phyloP scores from a whole-genome alignment of 1,140 invertebrate genomes.

The Macrostomum lignano region DNA sequence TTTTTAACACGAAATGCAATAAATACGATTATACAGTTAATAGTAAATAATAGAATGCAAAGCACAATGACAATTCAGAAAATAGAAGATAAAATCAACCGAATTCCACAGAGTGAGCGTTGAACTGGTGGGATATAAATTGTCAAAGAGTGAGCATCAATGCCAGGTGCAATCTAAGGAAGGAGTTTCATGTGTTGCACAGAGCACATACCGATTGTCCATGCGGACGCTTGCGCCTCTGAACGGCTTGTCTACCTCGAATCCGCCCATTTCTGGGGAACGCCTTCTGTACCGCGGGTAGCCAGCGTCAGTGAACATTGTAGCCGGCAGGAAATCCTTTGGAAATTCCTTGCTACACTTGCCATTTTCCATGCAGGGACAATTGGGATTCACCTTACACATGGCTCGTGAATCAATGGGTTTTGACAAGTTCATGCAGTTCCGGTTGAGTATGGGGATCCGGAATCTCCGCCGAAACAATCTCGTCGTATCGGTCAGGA shows the following conservation, averaged over 20 bases:
- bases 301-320: slow-evolving; percentile 17
- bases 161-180: too few relatives aligned
- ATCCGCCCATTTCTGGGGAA: slow-evolving; percentile 6
- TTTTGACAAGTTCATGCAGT: slow-evolving; percentile 7
- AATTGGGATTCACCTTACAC: slow-evolving; percentile 24
- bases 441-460: slow-evolving; percentile 5
- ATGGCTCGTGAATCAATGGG: slow-evolving; percentile 31
- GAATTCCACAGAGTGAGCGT: too few relatives aligned
- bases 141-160: too few relatives aligned
- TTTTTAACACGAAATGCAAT: too few relatives aligned
- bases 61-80: too few relatives aligned
- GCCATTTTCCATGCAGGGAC: slow-evolving; percentile 28
- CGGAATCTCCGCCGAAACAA: slow-evolving; percentile 10
- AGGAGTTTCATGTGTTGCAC: too few relatives aligned
- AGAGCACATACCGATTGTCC: slow-evolving; percentile 7
- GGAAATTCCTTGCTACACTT: slow-evolving; percentile 28
- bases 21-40: too few relatives aligned
- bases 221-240: slow-evolving; percentile 3
- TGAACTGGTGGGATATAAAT: too few relatives aligned
- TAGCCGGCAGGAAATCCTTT: slow-evolving; percentile 13
- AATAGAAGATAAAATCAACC: too few relatives aligned
- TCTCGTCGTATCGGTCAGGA: slow-evolving; percentile 8
- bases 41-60: too few relatives aligned
- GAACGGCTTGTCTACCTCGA: neutral
- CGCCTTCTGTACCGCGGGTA: slow-evolving; percentile 23